phyloP scores from a whole-genome alignment of 2,113 vertebrate species.

The Crypturellus undulatus region DNA sequence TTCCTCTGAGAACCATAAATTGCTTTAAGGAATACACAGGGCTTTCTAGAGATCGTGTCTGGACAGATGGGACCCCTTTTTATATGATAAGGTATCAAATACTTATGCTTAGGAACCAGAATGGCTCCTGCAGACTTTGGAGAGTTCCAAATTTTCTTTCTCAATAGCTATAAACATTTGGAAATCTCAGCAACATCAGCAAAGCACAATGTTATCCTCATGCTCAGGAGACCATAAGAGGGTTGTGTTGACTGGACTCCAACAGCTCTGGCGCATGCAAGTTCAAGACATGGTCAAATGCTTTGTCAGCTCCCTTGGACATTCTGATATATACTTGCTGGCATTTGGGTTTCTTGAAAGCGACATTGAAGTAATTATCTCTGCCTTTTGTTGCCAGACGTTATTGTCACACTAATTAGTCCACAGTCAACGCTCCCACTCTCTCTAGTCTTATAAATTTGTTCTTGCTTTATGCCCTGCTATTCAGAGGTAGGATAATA shows the following conservation, averaged over 20 bases:
- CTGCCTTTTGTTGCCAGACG: not conserved
- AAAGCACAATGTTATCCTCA: not conserved
- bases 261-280: not conserved
- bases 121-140: not conserved
- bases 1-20: accelerated
- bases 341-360: not conserved
- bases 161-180: not conserved
- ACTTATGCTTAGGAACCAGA: not conserved
- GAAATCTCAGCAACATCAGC: not conserved
- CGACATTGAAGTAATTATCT: not conserved
- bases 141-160: not conserved
- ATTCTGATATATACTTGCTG: not conserved
- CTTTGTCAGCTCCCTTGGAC: not conserved
- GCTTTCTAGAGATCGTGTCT: not conserved
- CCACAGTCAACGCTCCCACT: not conserved
- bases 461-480: not conserved
- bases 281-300: not conserved
- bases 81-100: not conserved
- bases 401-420: not conserved
- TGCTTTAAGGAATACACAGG: not conserved
- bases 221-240: not conserved
- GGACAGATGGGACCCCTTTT: accelerated
- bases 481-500: not conserved
- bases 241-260: not conserved
- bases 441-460: not conserved